These are phyloP conservation scores for Fratercula arctica DNA, from an alignment of 2,797 vertebrate genomes.

Conservation along the genomic window DNA sequence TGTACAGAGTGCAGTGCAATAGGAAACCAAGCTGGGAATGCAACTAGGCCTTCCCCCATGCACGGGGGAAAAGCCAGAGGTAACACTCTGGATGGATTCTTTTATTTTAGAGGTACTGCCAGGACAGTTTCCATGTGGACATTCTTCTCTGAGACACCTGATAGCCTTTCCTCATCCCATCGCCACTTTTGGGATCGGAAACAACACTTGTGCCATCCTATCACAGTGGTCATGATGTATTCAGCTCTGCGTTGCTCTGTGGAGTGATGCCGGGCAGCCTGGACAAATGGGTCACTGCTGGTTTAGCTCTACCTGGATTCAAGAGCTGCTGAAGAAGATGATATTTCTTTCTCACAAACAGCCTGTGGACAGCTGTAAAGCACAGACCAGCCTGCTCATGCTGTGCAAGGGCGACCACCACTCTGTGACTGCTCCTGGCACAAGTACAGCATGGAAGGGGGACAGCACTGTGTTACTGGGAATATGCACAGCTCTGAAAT, in stretches of 20 bases:
- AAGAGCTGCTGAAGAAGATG: neutral
- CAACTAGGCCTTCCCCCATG: neutral
- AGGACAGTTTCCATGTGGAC: neutral
- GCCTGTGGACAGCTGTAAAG: neutral
- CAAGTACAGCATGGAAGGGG: neutral
- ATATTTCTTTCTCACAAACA: neutral
- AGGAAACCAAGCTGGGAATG: neutral
- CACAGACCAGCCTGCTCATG: neutral
- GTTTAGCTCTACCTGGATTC: neutral
- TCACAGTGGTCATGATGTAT: neutral
- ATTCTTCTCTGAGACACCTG: neutral
- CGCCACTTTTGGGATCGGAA: neutral
- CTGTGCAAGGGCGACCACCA: neutral
- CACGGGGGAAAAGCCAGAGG: neutral
- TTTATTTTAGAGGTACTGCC: neutral
- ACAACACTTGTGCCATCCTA: neutral
- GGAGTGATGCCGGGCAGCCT: neutral
- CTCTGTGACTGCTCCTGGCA: neutral
- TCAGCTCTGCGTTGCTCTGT: neutral
- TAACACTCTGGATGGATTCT: neutral
- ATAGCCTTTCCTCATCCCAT: neutral
- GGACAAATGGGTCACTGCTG: neutral
- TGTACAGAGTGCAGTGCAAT: neutral
- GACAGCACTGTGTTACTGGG: neutral
- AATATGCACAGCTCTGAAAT: rapidly evolving